Evolutionary conservation across 2,797 vertebrate genomes (phyloP).

Genomic region (Pipistrellus nathusii): DNA sequence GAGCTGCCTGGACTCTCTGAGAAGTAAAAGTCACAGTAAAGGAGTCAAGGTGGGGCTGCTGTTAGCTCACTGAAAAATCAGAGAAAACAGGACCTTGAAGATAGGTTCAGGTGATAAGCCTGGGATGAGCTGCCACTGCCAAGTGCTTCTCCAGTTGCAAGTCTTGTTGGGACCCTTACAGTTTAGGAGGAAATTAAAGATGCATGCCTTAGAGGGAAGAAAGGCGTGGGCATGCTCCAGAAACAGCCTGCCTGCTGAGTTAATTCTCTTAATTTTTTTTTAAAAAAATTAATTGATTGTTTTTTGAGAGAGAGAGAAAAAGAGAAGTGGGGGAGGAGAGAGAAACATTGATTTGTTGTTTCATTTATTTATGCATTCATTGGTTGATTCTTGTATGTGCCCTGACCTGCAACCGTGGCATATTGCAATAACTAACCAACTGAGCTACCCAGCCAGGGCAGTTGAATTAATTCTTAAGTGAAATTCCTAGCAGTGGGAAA

Average conservation of each 20-base stretch:
- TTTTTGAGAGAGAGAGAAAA: neutral
- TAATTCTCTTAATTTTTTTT: neutral
- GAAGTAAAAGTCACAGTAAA: neutral
- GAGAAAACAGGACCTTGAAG: neutral
- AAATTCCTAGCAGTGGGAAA: constrained; percentile 11
- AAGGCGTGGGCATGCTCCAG: neutral
- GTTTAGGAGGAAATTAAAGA: neutral
- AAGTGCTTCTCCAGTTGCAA: neutral
- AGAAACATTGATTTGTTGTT: neutral
- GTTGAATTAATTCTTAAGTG: constrained; percentile 35
- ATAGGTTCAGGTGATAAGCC: neutral
- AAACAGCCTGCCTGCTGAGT: neutral
- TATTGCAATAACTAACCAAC: neutral
- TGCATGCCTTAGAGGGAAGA: neutral
- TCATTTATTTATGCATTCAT: neutral
- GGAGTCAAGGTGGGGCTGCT: neutral
- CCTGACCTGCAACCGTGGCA: neutral
- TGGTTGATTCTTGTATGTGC: neutral
- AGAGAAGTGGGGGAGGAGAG: neutral
- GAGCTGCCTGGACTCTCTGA: neutral
- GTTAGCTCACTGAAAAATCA: neutral
- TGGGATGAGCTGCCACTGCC: neutral
- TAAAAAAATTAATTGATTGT: neutral
- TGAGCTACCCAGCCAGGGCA: neutral
- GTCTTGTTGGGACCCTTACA: neutral